Conservation (phyloP, 2,888 invertebrate species). For the Hanleya hanleyi region DNA sequence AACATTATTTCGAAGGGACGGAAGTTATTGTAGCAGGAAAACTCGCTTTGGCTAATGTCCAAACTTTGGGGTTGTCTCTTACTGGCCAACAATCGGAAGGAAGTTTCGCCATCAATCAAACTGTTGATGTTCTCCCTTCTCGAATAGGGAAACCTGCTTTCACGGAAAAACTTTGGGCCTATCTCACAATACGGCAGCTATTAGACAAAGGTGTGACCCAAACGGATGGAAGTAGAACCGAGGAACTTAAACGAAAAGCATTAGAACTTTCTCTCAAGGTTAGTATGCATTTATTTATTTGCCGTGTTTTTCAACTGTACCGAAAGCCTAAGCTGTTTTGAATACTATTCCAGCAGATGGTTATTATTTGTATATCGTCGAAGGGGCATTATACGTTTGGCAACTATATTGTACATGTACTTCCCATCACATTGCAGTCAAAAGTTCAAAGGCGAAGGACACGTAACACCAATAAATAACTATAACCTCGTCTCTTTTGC, state of each 20-base stretch:
- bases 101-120: background rate
- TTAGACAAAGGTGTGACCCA: slow-evolving; percentile 20
- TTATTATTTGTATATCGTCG: too few species aligned
- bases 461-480: too few species aligned
- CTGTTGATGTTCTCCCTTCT: background rate
- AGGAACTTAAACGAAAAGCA: slow-evolving; percentile 16
- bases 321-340: too few species aligned
- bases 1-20: slow-evolving; percentile 50
- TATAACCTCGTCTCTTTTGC: too few species aligned
- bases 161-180: slow-evolving; percentile 39
- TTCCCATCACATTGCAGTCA: too few species aligned
- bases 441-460: too few species aligned
- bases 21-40: slow-evolving; percentile 51
- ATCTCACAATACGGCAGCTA: slow-evolving; percentile 35
- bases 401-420: too few species aligned
- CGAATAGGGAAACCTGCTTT: too few species aligned
- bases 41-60: background rate
- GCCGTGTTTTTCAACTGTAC: too few species aligned
- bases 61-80: background rate
- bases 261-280: slow-evolving; percentile 39
- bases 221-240: slow-evolving; percentile 14
- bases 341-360: too few species aligned
- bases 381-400: too few species aligned
- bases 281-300: too few species aligned
- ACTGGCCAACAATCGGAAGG: background rate